Evolutionary conservation across 2,113 vertebrate species (phyloP).

Genomic region (Ardeotis arabs): DNA sequence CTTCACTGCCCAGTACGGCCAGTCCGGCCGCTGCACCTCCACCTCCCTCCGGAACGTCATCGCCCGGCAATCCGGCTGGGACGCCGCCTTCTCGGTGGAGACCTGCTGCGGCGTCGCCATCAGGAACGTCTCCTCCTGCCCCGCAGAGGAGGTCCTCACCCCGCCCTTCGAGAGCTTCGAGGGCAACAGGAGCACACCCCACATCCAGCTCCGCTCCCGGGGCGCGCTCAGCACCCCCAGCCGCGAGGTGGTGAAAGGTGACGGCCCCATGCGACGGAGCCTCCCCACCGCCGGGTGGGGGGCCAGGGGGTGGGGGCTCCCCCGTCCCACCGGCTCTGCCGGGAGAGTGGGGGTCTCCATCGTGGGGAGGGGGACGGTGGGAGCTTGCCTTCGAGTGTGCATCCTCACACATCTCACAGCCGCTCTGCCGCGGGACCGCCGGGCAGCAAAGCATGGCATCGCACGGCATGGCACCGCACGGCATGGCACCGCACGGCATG

Average conservation of each 20-base stretch:
- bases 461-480: too few relatives aligned
- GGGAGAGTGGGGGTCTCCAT: background rate
- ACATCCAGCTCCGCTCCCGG: constrained; percentile 37
- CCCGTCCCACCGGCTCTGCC: background rate
- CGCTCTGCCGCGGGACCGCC: fast-evolving
- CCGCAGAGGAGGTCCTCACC: constrained; percentile 65
- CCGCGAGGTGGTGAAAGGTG: constrained; percentile 69
- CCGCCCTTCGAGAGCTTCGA: constrained; percentile 61
- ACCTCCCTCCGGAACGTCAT: background rate
- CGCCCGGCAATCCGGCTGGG: constrained; percentile 34
- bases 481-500: fast-evolving
- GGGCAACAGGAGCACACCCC: fast-evolving
- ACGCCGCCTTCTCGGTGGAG: constrained; percentile 69
- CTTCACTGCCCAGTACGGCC: too few relatives aligned
- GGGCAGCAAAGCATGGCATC: fast-evolving
- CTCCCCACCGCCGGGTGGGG: fast-evolving
- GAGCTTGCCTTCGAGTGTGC: fast-evolving
- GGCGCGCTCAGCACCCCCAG: constrained; percentile 43
- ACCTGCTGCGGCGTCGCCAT: constrained; percentile 59
- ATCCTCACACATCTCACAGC: fast-evolving
- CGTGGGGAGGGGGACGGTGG: fast-evolving
- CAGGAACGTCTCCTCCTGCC: constrained; percentile 50
- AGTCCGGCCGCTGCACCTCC: too few relatives aligned
- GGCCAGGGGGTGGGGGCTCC: background rate
- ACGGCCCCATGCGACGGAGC: fast-evolving